Evolutionary conservation across 2,113 vertebrate species (phyloP), one percentile per base, ranked within the genome.

Genomic region (Cynocephalus volans): DNA sequence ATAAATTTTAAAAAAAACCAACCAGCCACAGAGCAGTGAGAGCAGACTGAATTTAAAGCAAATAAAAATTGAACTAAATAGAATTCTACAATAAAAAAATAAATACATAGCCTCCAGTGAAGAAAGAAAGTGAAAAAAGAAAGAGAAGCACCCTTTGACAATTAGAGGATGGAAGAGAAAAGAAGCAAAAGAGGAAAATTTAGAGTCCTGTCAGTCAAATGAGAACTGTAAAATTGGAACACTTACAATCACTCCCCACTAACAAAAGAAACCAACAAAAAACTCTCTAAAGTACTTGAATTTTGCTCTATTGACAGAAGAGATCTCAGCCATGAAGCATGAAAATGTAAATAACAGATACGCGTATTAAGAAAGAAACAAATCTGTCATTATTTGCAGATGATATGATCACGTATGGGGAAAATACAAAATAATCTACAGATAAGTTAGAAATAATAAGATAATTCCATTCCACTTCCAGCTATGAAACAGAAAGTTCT

Each of bases 351-450:
- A 81, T 84, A 81, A 65, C 50, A 84, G n/a, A 79, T 54, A 84
- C 8, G 26, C 73, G 48, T 62, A 77, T 26, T 88, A 84, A 50
- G 36, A 84, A 62, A 86, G 19, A 81, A 60, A 52, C 26, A 60
- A 45, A 75, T 65, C 33, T 58, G 54, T 54, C 85, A 81, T 33
- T 70, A 45, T 45, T 94, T 50, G n/a, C 36, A 79, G 84, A 28
- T 31, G 24, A 33, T 62, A 50, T 67, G 28, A 88, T 84, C 73
- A 33, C 41, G 12, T 45, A 48, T 64, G 24, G 36, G 33, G 58
- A 82, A 95, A 90, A 81, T 28, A 62, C 8, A 90, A 97, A 91
- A 75, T 81, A 73, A 93, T 33, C 31, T 56, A 90, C 11, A 60
- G 28, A 65, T 56, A 52, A 92, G 75, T 62, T 88, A 86, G 41